These are phyloP conservation scores for Idris sp. DNA, from an alignment of 1,140 invertebrate species.

Conservation along the genomic window DNA sequence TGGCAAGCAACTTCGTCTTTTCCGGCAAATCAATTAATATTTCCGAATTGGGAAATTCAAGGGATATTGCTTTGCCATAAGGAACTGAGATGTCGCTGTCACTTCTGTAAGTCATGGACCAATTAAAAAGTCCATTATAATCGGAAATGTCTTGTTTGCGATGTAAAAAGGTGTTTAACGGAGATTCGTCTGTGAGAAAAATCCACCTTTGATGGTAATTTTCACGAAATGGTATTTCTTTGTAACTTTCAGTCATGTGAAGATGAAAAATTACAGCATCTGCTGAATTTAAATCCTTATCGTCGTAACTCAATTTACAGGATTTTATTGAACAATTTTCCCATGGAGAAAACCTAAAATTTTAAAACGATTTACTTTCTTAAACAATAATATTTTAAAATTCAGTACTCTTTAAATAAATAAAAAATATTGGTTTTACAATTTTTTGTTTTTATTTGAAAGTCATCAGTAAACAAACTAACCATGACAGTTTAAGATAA, in stretches of 20 bases:
- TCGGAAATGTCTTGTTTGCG: conserved; percentile 69
- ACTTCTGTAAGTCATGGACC: conserved; percentile 86
- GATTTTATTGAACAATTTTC: conserved; percentile 79
- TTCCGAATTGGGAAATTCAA: neutral
- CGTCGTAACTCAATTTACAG: conserved; percentile 78
- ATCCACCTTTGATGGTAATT: conserved; percentile 80
- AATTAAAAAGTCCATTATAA: conserved; percentile 83
- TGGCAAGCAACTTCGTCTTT: conserved; percentile 76
- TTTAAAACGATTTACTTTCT: neutral
- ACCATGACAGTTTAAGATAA: no score
- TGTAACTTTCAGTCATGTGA: conserved; percentile 73
- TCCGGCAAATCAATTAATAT: conserved; percentile 3
- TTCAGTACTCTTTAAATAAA: no score
- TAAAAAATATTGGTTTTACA: no score
- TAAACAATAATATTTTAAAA: no score
- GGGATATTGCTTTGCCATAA: conserved; percentile 80
- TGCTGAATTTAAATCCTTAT: conserved; percentile 70
- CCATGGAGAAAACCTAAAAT: conserved; percentile 77
- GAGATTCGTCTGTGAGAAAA: conserved; percentile 82
- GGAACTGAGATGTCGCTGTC: conserved; percentile 85
- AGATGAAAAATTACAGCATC: conserved; percentile 81
- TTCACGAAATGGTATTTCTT: conserved; percentile 70
- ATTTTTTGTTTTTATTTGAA: no score
- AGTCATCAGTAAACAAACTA: no score
- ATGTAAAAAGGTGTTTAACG: conserved; percentile 78